phyloP scores from a whole-genome alignment of 2,888 invertebrate species.

The Monopis laevigella region DNA sequence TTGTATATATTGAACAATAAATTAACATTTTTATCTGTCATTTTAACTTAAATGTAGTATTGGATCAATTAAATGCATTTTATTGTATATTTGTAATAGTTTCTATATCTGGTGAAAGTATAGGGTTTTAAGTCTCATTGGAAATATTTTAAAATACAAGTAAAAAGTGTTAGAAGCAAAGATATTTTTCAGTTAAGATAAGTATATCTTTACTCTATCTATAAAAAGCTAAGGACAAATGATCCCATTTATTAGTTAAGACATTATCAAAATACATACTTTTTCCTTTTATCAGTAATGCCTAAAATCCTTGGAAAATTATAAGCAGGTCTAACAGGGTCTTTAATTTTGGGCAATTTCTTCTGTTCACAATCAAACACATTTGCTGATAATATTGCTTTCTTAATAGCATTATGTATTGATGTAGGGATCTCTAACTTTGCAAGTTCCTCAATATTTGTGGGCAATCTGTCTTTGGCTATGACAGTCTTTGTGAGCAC shows the following conservation, averaged over 20 bases:
- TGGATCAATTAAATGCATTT: no score
- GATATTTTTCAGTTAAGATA: no score
- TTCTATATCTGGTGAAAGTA: no score
- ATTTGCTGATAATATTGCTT: conserved; percentile 71
- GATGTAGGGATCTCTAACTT: conserved; percentile 54
- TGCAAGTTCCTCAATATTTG: conserved; percentile 61
- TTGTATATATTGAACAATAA: no score
- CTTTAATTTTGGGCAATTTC: conserved; percentile 77
- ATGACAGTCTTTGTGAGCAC: conserved; percentile 81
- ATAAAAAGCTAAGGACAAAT: not conserved
- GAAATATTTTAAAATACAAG: no score
- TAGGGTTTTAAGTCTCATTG: no score
- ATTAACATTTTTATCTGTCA: no score
- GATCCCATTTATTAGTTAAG: not conserved
- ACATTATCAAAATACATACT: conserved; percentile 62
- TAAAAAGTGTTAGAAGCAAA: no score
- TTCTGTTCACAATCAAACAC: conserved; percentile 83
- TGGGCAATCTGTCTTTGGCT: conserved; percentile 69
- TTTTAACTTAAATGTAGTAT: no score
- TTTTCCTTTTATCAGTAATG: conserved; percentile 73
- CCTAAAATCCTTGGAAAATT: conserved; percentile 79
- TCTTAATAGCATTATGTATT: conserved; percentile 69
- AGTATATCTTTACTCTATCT: no score
- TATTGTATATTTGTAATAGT: no score
- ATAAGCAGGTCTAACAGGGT: conserved; percentile 75